Base-by-base conservation (phyloP, 2,113 vertebrate genomes). In the Lasiurus borealis region DNA sequence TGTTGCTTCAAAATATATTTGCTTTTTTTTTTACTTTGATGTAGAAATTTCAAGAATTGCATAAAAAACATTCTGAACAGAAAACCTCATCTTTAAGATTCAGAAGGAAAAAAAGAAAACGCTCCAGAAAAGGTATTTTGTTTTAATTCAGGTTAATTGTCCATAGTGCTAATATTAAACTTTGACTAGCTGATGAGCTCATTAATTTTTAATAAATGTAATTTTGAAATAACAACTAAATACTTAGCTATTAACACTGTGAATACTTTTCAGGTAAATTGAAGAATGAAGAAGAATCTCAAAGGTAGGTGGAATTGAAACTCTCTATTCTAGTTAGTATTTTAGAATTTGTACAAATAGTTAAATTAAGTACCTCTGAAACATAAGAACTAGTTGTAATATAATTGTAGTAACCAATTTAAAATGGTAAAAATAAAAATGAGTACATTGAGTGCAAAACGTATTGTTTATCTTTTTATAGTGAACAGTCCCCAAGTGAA, bases 1-100 rank as follows among this genome's bases (percentile, higher is more conserved):
- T 31, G 83, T 87, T 95, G 36, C 52, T 46, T 90, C 59, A 78
- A 87, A 72, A 40, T 81, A 3, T 90, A 62, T 94, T 50, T 93
- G 27, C 40, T 40, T 44, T 23, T 34, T n/a, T 40, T 95, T 94
- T 93, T 19, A 68, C 77, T 83, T 95, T 88, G 80, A 77, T 88
- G 10, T 95, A 99, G 99, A 99, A 99, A 98, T 99, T 99, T 97
- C 92, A 99, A 98, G 98, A 98, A 73, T 98, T 99, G 83, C 98
- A 99, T 92, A 98, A 98, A 97, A 99, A 98, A 97, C 98, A 98
- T 40, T 93, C 73, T 25, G 98, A 99, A 71, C 98, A 98, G 95
- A 99, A 98, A 98, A 95, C 31, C 6, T 95, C 97, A 96, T 90
- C 94, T 44, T 95, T 96, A 81, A 97, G 88, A 96, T 97, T 78